A percentile compares a stretch with the other conserved stretches of the same genome.
Evolutionary conservation across 2,113 vertebrate species (phyloP).

Genomic region (Crotalus tigris): DNA sequence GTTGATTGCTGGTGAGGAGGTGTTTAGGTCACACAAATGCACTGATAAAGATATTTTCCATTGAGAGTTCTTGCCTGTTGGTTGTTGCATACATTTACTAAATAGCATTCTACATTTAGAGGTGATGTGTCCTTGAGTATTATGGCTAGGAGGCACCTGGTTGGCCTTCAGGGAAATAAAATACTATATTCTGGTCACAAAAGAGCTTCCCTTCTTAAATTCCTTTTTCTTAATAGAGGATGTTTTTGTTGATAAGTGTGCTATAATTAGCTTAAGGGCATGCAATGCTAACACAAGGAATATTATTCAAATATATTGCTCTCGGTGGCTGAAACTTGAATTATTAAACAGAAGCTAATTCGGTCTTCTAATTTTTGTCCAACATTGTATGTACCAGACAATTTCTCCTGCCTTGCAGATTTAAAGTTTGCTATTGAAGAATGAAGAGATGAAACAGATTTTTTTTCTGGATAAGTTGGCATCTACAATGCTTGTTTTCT

Average conservation of each 20-base stretch:
- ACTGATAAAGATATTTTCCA: not conserved
- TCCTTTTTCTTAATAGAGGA: not conserved
- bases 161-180: not conserved
- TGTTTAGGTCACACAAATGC: not conserved
- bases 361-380: not conserved
- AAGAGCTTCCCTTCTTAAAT: not conserved
- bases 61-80: not conserved
- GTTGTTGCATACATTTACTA: not conserved
- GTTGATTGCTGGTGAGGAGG: not conserved
- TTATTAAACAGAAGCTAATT: not conserved
- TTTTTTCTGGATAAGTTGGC: not conserved
- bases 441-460: not conserved
- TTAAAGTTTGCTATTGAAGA: not conserved
- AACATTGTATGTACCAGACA: not conserved
- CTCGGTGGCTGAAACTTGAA: not conserved
- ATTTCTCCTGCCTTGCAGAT: not conserved
- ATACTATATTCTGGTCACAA: not conserved
- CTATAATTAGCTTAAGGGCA: not conserved
- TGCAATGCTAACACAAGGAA: not conserved
- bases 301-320: not conserved
- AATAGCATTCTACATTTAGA: not conserved
- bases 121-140: not conserved
- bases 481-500: not conserved
- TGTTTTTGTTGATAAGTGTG: not conserved
- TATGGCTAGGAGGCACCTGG: not conserved